Percentiles rank a stretch among this genome's conserved stretches.
Evolutionary conservation across 2,797 vertebrate species (phyloP).

Genomic region (Danio kyathit): DNA sequence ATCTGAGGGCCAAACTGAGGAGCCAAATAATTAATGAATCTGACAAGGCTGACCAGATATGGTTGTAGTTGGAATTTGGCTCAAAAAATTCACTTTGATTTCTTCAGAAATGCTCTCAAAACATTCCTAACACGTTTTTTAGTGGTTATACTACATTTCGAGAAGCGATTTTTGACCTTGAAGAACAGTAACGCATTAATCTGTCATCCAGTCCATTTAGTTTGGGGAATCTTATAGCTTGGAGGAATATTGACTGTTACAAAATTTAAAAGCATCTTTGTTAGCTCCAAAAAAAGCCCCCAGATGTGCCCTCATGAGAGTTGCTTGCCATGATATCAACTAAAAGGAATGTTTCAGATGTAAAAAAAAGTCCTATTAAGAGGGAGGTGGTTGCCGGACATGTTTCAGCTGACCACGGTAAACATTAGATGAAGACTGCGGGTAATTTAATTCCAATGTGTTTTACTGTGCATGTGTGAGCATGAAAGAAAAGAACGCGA

Average conservation of each 20-base stretch:
- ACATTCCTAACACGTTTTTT: background rate
- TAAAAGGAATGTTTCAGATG: slow-evolving; percentile 69
- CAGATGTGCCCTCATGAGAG: slow-evolving; percentile 60
- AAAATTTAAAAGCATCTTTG: slow-evolving; percentile 4
- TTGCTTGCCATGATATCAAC: slow-evolving; percentile 73
- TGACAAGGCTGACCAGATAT: slow-evolving; percentile 1
- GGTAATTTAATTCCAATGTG: slow-evolving; percentile 66
- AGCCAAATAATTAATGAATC: slow-evolving; percentile 6
- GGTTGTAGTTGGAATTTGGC: background rate
- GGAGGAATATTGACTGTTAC: background rate
- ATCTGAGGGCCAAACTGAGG: slow-evolving; percentile 5
- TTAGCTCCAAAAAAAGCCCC: slow-evolving; percentile 22
- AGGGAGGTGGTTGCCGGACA: slow-evolving; percentile 59
- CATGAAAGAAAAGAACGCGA: background rate
- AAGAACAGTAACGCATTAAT: background rate
- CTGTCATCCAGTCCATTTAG: background rate
- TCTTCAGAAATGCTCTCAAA: background rate
- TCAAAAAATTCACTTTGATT: background rate
- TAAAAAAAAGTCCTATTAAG: slow-evolving; percentile 45
- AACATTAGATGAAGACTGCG: slow-evolving; percentile 58
- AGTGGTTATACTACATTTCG: background rate
- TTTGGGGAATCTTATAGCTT: background rate
- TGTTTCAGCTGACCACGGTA: slow-evolving; percentile 45
- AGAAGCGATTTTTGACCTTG: background rate
- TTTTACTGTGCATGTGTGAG: slow-evolving; percentile 52